Evolutionary conservation across 2,888 invertebrate species (phyloP).

Genomic region (Cephus sareptanus): DNA sequence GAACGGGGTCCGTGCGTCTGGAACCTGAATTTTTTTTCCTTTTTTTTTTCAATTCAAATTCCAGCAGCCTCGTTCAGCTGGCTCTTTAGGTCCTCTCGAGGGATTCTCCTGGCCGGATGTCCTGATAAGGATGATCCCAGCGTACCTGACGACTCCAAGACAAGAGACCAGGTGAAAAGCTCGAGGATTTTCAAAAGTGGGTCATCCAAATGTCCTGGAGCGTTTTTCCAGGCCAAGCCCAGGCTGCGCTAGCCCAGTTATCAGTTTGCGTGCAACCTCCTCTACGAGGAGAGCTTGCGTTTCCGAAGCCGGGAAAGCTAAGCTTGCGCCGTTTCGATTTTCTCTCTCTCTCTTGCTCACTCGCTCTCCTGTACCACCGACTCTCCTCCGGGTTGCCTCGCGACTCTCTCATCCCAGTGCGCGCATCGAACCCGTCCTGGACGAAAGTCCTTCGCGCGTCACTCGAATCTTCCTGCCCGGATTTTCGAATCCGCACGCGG

Average conservation of each 20-base stretch:
- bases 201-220: slow-evolving; percentile 7
- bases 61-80: not conserved
- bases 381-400: slow-evolving; percentile 30
- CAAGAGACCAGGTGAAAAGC: not conserved
- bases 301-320: slow-evolving; percentile 9
- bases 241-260: slow-evolving; percentile 5
- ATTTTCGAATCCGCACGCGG: not conserved
- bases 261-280: slow-evolving; percentile 4
- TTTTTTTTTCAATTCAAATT: not conserved
- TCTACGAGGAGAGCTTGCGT: slow-evolving; percentile 5
- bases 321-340: slow-evolving; percentile 12
- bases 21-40: not conserved
- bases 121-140: not conserved
- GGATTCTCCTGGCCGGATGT: not conserved
- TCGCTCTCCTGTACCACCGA: slow-evolving; percentile 46
- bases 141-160: not conserved
- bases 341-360: slow-evolving; percentile 45
- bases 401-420: slow-evolving; percentile 42
- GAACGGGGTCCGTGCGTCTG: not conserved
- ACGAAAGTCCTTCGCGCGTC: slow-evolving; percentile 56
- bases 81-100: not conserved
- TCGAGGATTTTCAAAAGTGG: not conserved
- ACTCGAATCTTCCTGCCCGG: not conserved
- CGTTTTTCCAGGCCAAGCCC: not conserved
- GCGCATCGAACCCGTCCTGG: slow-evolving; percentile 68